Evolutionary conservation across 2,888 invertebrate species (phyloP), one percentile per base, ranked within the genome.

Genomic region (Amiota communis): DNA sequence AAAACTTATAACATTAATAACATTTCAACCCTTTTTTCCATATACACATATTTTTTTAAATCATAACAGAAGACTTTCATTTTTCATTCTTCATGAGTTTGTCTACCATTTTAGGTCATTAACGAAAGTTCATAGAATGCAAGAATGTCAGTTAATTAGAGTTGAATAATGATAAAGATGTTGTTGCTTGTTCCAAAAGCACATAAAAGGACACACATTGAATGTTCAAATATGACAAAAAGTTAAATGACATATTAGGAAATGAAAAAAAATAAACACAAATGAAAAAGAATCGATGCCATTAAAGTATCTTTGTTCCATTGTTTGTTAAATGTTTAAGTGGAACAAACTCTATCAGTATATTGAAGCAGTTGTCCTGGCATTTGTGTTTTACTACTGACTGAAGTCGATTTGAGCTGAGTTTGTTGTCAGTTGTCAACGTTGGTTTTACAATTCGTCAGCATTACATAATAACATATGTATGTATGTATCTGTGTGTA

Each of bases 91-190:
- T 6, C 6, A 36, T 6, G 36, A 36, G 36, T 36, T 36, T 36
- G 6, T 36, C 36, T 2, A 36, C 36, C 3, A 36, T 36, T 36
- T 36, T 36, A 36, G 36, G 36, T 36, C 36, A 36, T 36, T 51
- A 56, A 56, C 49, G 72, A 53, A 49, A 75, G 65, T 75, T 71
- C 65, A 49, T 73, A 72, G 68, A 72, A 76, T 72, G 63, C 72
- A 72, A 68, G 74, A 74, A 76, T 72, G 74, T n/a, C 61, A 57
- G 75, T 70, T 76, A 76, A 76, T 76, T 76, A 76, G 72, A 74
- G 74, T 72, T 72, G 70, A 74, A 70, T 76, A 74, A 75, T 47
- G 57, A 20, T 23, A n/a, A 70, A 46, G n/a, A 12, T 67, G 17
- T 49, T 23, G 17, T n/a, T 3, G 36, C 15, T 13, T 13, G 23